Conservation (phyloP, 2,888 invertebrate genomes). For the Clostera curtula region DNA sequence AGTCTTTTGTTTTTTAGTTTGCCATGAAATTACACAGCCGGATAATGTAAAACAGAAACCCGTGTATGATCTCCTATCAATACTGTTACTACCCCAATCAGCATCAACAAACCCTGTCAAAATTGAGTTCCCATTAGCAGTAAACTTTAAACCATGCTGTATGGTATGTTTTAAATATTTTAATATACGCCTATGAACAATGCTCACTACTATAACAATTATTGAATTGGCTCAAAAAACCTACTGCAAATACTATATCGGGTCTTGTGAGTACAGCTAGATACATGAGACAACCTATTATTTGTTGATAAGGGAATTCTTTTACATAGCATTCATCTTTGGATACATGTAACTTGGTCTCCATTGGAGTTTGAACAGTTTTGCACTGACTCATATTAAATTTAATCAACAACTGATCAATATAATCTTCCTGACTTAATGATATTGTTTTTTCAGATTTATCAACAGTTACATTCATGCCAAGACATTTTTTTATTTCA, state of each 20-base stretch:
- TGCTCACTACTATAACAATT: background rate
- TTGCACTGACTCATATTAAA: slow-evolving; percentile 16
- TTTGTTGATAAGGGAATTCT: background rate
- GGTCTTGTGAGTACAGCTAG: background rate
- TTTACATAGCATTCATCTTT: background rate
- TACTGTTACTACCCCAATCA: too few relatives aligned
- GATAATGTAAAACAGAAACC: too few relatives aligned
- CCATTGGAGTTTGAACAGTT: slow-evolving; percentile 15
- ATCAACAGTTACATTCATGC: slow-evolving; percentile 2
- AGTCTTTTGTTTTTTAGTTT: too few relatives aligned
- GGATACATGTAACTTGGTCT: slow-evolving; percentile 10
- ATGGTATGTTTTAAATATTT: background rate
- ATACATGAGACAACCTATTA: background rate
- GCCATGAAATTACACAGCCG: too few relatives aligned
- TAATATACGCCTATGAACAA: background rate
- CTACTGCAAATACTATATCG: background rate
- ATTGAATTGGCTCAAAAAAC: background rate
- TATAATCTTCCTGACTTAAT: slow-evolving; percentile 7
- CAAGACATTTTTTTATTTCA: slow-evolving; percentile 6
- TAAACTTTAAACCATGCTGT: background rate
- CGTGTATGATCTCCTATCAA: too few relatives aligned
- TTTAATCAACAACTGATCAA: slow-evolving; percentile 8
- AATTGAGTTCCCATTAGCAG: background rate
- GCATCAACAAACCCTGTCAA: too few relatives aligned
- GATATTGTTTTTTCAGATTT: slow-evolving; percentile 2